Conservation (phyloP, 2,888 invertebrate genomes). For the Philonicus albiceps region DNA sequence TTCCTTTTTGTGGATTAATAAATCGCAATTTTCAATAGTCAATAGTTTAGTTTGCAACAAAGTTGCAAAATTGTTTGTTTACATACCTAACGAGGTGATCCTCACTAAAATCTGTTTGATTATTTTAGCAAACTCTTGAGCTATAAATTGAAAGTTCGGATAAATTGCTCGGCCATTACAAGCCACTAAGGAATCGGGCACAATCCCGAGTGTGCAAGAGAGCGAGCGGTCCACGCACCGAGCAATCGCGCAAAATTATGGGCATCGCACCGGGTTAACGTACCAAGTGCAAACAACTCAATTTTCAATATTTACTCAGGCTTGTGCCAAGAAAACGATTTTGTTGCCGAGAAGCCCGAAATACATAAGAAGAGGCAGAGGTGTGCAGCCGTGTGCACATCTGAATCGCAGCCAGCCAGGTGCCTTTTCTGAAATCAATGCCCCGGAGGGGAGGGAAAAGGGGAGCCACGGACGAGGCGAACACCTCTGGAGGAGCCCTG, state of each 20-base stretch:
- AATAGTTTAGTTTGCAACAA: not conserved
- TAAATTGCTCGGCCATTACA: not conserved
- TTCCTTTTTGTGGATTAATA: no score
- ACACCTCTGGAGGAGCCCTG: not conserved
- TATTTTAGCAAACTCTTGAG: not conserved
- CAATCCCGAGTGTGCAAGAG: not conserved
- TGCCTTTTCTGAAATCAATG: not conserved
- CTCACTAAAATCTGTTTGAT: not conserved
- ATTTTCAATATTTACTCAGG: constrained; percentile 17
- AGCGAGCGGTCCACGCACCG: not conserved
- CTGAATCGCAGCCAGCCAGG: constrained; percentile 1
- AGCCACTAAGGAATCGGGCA: not conserved
- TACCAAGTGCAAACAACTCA: constrained; percentile 17
- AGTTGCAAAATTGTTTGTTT: not conserved
- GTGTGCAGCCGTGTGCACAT: not conserved
- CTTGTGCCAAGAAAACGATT: constrained; percentile 7
- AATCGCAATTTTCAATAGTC: no score
- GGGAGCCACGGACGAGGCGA: not conserved
- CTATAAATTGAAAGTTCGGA: not conserved
- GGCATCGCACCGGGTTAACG: constrained; percentile 8
- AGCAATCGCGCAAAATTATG: not conserved
- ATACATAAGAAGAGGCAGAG: not conserved
- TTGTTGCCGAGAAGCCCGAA: not conserved
- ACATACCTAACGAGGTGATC: not conserved
- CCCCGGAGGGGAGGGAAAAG: not conserved